Evolutionary conservation across 2,797 vertebrate species (phyloP), one percentile per base, ranked within the genome.

Genomic region (Loriculus beryllinus): DNA sequence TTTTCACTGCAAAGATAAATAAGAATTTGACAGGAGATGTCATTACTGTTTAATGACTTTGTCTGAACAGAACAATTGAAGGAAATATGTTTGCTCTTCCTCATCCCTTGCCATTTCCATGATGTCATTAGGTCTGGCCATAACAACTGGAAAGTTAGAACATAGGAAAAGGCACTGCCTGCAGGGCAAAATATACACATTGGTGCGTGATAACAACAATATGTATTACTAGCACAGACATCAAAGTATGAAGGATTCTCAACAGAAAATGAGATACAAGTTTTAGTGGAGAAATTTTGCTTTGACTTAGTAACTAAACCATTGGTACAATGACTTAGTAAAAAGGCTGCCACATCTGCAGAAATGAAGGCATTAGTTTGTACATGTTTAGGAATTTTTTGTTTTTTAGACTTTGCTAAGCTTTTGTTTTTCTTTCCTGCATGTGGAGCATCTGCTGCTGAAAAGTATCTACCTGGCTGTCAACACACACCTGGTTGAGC

Each of bases 81-180:
- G 96, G 96, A 96, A 96, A 92, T 90, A 54, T 70, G 92, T 70
- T 91, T 95, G 89, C 77, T 96, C 93, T 94, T 95, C 91, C 92
- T 86, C 77, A 80, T 82, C 82, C 88, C 74, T 92, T 88, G 64
- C 90, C 85, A 74, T 86, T 96, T 95, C 91, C 91, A 93, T 94
- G 90, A 94, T 94, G 87, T 97, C 94, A 95, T 57, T 92, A 74
- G 45, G 48, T 86, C 88, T 96, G 91, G 90, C 74, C 87, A 68
- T 84, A 86, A 82, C 92, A 95, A 91, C n/a, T 96, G 96, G 95
- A 94, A 95, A 96, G 57, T 93, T 82, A 88, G 40, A 57, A 29
- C 45, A 71, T 79, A 64, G 90, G 92, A 91, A 94, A 94, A 90
- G 49, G 20, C 54, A 82, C 45, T 87, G 85, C 57, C 89, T 82